Percentiles rank a stretch among this genome's conserved stretches.
These are phyloP conservation scores for Cylloceria caligata DNA, from an alignment of 2,888 invertebrate species.

Conservation along the genomic window DNA sequence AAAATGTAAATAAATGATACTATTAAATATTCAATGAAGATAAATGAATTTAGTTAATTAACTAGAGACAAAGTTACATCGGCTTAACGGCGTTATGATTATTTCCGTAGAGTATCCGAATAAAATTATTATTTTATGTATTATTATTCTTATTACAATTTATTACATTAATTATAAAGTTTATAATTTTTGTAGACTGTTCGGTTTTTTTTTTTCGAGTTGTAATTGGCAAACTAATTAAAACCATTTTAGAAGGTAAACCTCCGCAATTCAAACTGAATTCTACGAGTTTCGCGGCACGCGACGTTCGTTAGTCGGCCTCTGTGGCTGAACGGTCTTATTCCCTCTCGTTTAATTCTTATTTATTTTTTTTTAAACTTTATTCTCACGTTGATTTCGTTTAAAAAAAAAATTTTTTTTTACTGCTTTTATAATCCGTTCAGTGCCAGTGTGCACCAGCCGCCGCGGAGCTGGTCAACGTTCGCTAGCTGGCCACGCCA, in stretches of 20 bases:
- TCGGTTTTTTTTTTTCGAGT: background rate
- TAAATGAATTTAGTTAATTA: background rate
- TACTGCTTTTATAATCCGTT: constrained; percentile 46
- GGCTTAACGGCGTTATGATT: background rate
- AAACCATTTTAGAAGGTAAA: constrained; percentile 21
- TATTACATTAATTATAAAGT: too few species aligned
- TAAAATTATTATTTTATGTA: too few species aligned
- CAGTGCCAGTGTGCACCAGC: constrained; percentile 30
- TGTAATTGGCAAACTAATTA: background rate
- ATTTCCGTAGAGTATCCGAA: too few species aligned
- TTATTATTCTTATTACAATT: too few species aligned
- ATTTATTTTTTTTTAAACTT: constrained; percentile 35
- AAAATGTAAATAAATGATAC: background rate
- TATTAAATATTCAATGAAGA: background rate
- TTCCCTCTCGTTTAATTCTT: constrained; percentile 45
- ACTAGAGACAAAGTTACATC: background rate
- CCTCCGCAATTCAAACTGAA: constrained; percentile 19
- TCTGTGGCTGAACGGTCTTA: constrained; percentile 35
- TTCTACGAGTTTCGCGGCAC: constrained; percentile 70
- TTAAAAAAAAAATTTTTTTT: too few species aligned
- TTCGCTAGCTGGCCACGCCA: constrained; percentile 9
- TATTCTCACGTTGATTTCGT: constrained; percentile 9
- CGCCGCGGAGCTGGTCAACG: constrained; percentile 37
- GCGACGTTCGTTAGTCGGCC: constrained; percentile 77
- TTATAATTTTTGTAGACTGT: background rate